phyloP scores from a whole-genome alignment of 2,113 vertebrate genomes.

The Ariopsis seemanni region DNA sequence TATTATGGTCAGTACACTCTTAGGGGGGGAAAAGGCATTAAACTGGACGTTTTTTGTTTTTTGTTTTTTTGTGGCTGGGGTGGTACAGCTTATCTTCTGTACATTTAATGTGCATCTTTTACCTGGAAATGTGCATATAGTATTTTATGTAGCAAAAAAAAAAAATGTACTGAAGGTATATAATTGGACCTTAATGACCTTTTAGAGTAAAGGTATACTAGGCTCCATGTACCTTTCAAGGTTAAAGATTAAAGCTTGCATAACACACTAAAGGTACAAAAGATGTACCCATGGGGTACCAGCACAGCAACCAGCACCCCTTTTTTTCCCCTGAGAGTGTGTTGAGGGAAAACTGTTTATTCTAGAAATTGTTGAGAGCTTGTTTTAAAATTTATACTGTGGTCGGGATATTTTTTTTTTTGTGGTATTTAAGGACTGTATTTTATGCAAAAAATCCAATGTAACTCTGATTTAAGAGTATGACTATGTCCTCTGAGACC shows the following conservation, averaged over 20 bases:
- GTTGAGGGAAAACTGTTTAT: conserved; percentile 26
- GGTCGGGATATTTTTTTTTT: conserved; percentile 68
- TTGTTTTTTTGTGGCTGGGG: background rate
- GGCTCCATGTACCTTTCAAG: background rate
- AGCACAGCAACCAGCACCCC: background rate
- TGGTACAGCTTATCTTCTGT: background rate
- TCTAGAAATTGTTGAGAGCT: conserved; percentile 56
- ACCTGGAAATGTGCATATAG: background rate
- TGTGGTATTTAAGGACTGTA: conserved; percentile 80
- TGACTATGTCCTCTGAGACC: conserved; percentile 88
- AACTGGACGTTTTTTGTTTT: background rate
- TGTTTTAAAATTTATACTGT: conserved; percentile 70
- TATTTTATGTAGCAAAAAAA: background rate
- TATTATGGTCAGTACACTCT: conserved; percentile 22
- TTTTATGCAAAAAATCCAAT: conserved; percentile 78
- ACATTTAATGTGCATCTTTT: background rate
- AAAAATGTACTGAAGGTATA: background rate
- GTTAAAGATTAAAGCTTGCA: background rate
- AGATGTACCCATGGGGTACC: background rate
- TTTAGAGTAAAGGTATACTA: background rate
- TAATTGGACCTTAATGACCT: background rate
- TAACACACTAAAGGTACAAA: background rate
- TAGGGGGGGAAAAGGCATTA: too few species aligned
- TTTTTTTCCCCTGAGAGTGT: background rate
- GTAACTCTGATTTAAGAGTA: conserved; percentile 84